Base-by-base conservation (phyloP, 2,113 vertebrate genomes). In the Rattus rattus region DNA sequence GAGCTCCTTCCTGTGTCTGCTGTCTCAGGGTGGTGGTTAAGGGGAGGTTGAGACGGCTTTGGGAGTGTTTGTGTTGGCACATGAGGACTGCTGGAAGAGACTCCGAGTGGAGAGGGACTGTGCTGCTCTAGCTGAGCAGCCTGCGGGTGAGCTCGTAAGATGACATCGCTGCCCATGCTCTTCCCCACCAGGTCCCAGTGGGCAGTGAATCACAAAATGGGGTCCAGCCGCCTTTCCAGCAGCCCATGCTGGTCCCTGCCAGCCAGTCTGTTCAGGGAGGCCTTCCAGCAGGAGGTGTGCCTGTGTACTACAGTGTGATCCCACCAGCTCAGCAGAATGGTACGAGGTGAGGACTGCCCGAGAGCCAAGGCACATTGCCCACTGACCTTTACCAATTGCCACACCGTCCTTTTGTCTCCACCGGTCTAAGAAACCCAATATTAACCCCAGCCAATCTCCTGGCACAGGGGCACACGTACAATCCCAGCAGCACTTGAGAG, bases 271-370 rank as follows among this genome's bases (percentile, higher is more conserved):
- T 99, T 47, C 99, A 99, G 98, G 99, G 99, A 30, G 99, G 99
- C 30, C 98, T 99, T 91, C 98, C 99, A 81, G 96, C 98, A 16
- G 98, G 98, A 16, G 98, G 99, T 12, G 99, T 99, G 88, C 99
- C 99, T 17, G 99, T 99, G 88, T 99, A 99, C 98, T 99, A 99
- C 98, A 99, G 99, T 79, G 99, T 99, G 98, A 99, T 99, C 97
- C 99, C 99, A 52, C 98, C 99, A 12, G 98, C 99, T 98, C 99
- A 99, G 97, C 99, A 99, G 99, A 99, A 99, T 0, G 99, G 99
- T 98, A 99, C 99, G 98, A 99, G 99, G 99, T 99, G 92, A 97
- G 96, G 49, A 80, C 84, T 61, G 1, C 20, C 2, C 1, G 1
- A 76, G 73, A 96, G 61, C 36, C 0, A 0, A 36, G 33, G 6